Conservation (phyloP, 2,113 vertebrate species). For the Notothenia rossii region DNA sequence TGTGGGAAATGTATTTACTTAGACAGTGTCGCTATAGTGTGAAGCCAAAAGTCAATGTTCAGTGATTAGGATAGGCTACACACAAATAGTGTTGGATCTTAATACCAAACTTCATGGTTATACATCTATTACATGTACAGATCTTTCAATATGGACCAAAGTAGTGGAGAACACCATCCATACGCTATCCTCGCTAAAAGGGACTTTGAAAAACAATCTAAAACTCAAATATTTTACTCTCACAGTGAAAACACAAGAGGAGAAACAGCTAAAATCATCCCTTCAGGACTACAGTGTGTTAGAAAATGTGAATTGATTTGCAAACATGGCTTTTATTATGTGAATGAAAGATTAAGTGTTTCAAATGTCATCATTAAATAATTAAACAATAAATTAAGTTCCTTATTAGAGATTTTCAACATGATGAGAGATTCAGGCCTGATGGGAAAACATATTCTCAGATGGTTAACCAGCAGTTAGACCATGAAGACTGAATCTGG, state of each 20-base stretch:
- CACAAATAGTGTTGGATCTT: too few species aligned
- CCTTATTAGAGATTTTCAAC: background rate
- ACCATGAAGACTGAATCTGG: background rate
- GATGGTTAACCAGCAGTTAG: conserved; percentile 24
- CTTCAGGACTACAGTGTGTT: background rate
- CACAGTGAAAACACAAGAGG: background rate
- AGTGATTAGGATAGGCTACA: too few species aligned
- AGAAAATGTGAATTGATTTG: background rate
- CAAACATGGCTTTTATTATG: background rate
- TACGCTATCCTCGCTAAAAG: too few species aligned
- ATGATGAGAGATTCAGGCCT: background rate
- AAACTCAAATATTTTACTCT: too few species aligned
- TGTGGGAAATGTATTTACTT: too few species aligned
- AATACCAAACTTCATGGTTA: too few species aligned
- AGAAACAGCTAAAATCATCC: background rate
- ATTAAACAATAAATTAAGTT: background rate
- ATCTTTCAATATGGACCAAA: too few species aligned
- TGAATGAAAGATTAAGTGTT: background rate
- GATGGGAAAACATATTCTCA: background rate
- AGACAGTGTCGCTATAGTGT: too few species aligned
- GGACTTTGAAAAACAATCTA: too few species aligned
- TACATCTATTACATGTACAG: too few species aligned
- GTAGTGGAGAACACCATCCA: too few species aligned
- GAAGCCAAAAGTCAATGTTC: too few species aligned
- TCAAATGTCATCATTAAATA: background rate